Evolutionary conservation across 2,888 invertebrate species (phyloP).

Genomic region (Sesia apiformis): DNA sequence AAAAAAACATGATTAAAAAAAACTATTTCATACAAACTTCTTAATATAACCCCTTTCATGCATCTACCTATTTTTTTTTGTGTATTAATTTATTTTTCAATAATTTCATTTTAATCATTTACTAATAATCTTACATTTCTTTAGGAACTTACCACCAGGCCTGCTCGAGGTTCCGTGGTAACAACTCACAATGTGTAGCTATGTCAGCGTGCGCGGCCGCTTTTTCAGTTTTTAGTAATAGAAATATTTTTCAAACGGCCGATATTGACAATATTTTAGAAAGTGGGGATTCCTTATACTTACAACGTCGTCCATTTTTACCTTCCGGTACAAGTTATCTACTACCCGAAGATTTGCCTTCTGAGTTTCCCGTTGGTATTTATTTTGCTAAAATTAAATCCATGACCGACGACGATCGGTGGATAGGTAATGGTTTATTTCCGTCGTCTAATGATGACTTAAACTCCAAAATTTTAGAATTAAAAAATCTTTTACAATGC

Average conservation of each 20-base stretch:
- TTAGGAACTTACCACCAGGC: no score
- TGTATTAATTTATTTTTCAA: no score
- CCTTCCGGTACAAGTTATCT: background rate
- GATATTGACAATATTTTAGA: background rate
- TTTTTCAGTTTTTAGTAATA: background rate
- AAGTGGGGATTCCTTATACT: background rate
- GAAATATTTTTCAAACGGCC: background rate
- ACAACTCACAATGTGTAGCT: background rate
- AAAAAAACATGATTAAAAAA: no score
- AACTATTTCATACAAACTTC: no score
- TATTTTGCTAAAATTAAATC: background rate
- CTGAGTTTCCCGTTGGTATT: background rate
- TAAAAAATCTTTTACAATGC: background rate
- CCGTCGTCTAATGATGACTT: background rate
- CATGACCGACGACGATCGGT: background rate
- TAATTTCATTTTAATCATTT: no score
- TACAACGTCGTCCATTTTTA: background rate
- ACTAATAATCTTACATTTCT: no score
- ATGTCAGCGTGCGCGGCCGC: background rate
- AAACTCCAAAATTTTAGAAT: background rate
- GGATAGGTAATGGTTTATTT: background rate
- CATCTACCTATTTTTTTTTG: no score
- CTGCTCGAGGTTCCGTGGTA: background rate
- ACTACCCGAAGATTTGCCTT: background rate
- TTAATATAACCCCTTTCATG: no score